Evolutionary conservation across 2,113 vertebrate genomes (phyloP), one percentile per base, ranked within the genome.

Genomic region (Platysteira castanea): DNA sequence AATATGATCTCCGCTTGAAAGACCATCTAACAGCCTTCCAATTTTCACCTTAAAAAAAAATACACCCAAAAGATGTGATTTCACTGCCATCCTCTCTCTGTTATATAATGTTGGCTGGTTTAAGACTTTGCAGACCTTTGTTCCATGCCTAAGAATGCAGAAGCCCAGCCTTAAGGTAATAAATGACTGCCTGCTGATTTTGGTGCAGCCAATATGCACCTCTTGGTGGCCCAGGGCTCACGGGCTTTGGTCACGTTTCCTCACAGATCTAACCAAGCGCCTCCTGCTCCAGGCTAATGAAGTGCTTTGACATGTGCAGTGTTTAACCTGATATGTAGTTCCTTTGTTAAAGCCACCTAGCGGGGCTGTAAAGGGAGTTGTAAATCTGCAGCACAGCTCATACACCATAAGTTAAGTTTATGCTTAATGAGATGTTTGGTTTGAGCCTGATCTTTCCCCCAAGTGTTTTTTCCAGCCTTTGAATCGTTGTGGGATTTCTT

Each of bases 401-500:
- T 89, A 69, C 53, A 78, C 76, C 83, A 69, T 20, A 89, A 52
- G 50, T 82, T 56, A 93, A 81, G 78, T 77, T 68, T 93, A 64
- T 73, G 47, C 63, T 82, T 96, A 96, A 93, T 90, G 80, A 93
- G 86, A 86, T 82, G 64, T 88, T 87, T 87, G 73, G 83, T 93
- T 94, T 81, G 68, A 96, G 92, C 60, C 76, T 93, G 52, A 93
- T 59, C 83, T 93, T 86, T 83, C 80, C 88, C 88, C 83, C 53
- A 75, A 81, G 85, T 63, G 57, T 86, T 96, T 96, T 96, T 94
- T 93, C 92, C 92, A 96, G 85, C 64, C 60, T 91, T 84, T 84
- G 71, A 90, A 75, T 92, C 2, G 4, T 61, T 86, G 64, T 86
- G 71, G 93, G 93, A 92, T 86, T 92, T 88, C 47, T 95, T 91